Evolutionary conservation across 1,140 invertebrate genomes (phyloP).

Genomic region (Solenopsis invicta): DNA sequence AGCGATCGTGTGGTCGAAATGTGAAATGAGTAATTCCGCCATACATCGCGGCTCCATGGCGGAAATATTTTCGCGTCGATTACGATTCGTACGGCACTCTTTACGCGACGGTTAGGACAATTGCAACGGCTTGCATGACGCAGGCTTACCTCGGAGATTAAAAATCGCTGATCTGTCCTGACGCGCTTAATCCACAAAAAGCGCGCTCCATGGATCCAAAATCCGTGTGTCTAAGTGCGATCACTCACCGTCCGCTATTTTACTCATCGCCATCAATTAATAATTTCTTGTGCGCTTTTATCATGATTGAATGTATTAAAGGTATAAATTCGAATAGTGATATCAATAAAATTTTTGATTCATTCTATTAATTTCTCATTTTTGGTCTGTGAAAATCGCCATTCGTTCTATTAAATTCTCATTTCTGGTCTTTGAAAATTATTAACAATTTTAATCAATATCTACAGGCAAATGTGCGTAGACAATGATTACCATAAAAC

Average conservation of each 20-base stretch:
- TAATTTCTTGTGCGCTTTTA: background rate
- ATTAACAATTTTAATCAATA: background rate
- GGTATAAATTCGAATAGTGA: background rate
- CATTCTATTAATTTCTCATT: background rate
- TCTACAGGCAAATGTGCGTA: background rate
- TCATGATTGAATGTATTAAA: background rate
- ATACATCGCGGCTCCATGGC: background rate
- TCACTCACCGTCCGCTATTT: background rate
- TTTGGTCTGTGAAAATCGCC: background rate
- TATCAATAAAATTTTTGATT: background rate
- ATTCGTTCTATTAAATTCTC: too few species aligned
- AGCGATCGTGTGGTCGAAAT: constrained; percentile 34
- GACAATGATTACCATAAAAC: constrained; percentile 17
- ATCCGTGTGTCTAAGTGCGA: background rate
- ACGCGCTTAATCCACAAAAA: constrained; percentile 39
- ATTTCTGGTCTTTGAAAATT: background rate
- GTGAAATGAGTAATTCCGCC: constrained; percentile 25
- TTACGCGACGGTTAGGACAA: constrained; percentile 25
- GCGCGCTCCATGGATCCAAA: background rate
- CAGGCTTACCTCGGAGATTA: constrained; percentile 24
- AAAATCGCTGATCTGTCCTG: constrained; percentile 34
- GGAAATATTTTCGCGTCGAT: constrained; percentile 55
- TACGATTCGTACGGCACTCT: constrained; percentile 2
- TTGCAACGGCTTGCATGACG: background rate
- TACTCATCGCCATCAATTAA: background rate